Evolutionary conservation across 2,113 vertebrate genomes (phyloP), one percentile per base, ranked within the genome.

Genomic region (Tetrax tetrax): DNA sequence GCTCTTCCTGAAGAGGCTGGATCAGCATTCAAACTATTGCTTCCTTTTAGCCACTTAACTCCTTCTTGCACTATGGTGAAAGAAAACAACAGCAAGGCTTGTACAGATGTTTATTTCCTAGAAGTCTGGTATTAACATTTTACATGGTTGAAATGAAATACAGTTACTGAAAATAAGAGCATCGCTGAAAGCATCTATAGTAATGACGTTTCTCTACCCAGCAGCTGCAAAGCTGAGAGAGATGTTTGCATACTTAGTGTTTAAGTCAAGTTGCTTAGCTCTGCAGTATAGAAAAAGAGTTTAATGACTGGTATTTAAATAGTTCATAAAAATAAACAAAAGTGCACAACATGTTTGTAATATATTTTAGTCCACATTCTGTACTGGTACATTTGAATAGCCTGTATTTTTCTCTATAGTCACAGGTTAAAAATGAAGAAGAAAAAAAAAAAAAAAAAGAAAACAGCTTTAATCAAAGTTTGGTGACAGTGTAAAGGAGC

Each of bases 91-190:
- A 87, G 80, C 48, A 69, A 77, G 63, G 70, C 89, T 86, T 93
- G 53, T 81, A 82, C 56, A 91, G 75, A 53, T 4, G 12, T 97
- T 97, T 98, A 86, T 97, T 98, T 97, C 91, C 64, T 76, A 77
- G 51, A 71, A 63, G 47, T 68, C 74, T 60, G 17, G 20, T 88
- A 29, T 35, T 37, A 72, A 64, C 20, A 33, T 84, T 59, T 89
- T 41, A 75, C 63, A 3, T 8, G 21, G 68, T 83, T 84, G 59
- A 50, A 83, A 12, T 75, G 38, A 85, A 94, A 87, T 14, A 27
- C 33, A 75, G 59, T 45, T 72, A 70, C 16, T 54, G 85, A 79
- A 90, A 64, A 53, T 45, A 87, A 78, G 71, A 57, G 18, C 16
- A 24, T 27, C 25, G 60, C 51, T 93, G 68, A 75, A 75, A 89